phyloP scores from a whole-genome alignment of 2,888 invertebrate species.

The Lasioglossum calceatum region DNA sequence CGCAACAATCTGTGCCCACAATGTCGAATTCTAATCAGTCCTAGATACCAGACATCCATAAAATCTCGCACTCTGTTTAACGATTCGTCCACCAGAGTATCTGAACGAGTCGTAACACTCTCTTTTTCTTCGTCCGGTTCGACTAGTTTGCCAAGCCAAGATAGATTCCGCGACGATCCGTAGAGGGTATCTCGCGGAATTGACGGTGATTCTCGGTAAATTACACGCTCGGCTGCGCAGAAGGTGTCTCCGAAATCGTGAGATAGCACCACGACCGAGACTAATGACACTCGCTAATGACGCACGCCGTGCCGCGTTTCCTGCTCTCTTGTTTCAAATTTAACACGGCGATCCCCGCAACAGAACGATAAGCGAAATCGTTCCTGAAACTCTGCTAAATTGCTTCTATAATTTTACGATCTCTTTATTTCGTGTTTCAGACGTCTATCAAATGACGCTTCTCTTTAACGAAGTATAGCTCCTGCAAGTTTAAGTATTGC shows the following conservation, averaged over 20 bases:
- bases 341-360: constrained; percentile 14
- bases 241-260: constrained; percentile 61
- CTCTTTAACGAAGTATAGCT: not conserved
- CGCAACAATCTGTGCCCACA: not conserved
- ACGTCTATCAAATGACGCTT: too few relatives aligned
- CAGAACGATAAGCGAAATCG: constrained; percentile 1
- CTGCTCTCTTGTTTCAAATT: constrained; percentile 27
- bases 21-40: not conserved
- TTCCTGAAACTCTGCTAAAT: not conserved
- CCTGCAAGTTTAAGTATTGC: not conserved
- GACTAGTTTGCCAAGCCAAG: not conserved
- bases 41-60: not conserved
- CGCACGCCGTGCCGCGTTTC: not conserved
- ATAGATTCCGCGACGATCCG: constrained; percentile 37
- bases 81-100: not conserved
- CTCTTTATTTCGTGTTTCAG: not conserved
- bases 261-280: constrained; percentile 45
- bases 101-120: not conserved
- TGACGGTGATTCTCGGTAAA: constrained; percentile 55
- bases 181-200: constrained; percentile 51
- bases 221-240: constrained; percentile 45
- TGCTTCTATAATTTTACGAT: not conserved
- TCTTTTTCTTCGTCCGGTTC: not conserved
- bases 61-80: not conserved
- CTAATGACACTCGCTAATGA: constrained; percentile 39